Evolutionary conservation across 2,888 invertebrate genomes (phyloP).

Genomic region (Stenodera caucasica): DNA sequence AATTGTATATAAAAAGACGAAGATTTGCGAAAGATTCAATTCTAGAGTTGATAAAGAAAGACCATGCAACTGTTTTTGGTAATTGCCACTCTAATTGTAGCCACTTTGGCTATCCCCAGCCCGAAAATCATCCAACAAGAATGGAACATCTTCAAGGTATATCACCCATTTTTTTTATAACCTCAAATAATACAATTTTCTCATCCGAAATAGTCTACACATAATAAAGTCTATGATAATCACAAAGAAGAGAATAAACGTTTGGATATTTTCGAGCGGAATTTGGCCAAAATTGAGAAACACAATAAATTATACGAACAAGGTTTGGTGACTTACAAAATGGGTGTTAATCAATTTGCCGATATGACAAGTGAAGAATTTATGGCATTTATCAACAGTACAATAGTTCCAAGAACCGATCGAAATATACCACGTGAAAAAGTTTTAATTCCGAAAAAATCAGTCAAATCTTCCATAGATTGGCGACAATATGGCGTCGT

Average conservation of each 20-base stretch:
- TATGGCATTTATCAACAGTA: no score
- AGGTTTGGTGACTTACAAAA: neutral
- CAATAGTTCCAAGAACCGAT: no score
- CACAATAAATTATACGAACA: neutral
- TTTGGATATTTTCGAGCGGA: neutral
- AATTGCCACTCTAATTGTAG: neutral
- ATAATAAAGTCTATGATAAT: neutral
- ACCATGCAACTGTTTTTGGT: neutral
- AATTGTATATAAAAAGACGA: neutral
- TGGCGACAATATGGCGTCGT: no score
- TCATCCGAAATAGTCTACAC: no score
- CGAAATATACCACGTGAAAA: no score
- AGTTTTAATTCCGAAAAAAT: no score
- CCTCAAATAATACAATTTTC: no score
- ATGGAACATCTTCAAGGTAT: slow-evolving; percentile 16
- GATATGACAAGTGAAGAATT: neutral
- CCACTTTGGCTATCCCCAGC: slow-evolving; percentile 6
- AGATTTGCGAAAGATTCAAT: neutral
- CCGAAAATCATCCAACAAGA: neutral
- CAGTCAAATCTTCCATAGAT: no score
- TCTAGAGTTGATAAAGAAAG: neutral
- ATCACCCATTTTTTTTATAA: slow-evolving; percentile 12
- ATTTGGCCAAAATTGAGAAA: neutral
- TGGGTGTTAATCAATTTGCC: neutral
- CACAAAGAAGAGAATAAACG: neutral